Conservation (phyloP, 2,797 vertebrate genomes). For the Pagetopsis macropterus region DNA sequence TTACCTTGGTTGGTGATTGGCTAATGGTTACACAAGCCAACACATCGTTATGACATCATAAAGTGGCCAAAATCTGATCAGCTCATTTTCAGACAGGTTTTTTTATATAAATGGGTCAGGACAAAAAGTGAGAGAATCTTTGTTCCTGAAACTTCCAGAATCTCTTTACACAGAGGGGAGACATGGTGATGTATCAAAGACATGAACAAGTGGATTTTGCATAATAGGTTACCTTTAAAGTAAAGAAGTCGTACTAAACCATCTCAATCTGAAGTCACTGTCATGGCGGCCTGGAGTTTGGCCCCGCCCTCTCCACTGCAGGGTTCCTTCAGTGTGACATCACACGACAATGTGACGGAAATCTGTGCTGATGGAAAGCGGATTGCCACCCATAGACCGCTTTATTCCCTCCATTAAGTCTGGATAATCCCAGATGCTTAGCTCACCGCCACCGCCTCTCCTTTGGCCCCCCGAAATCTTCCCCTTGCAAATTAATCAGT, state of each 20-base stretch:
- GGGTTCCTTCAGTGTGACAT: slow-evolving; percentile 37
- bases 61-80: too few relatives aligned
- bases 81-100: too few relatives aligned
- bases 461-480: slow-evolving; percentile 63
- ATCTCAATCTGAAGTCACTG: neutral
- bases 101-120: too few relatives aligned
- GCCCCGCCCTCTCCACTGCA: neutral
- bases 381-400: slow-evolving; percentile 67
- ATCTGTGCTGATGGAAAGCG: slow-evolving; percentile 65
- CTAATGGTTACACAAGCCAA: too few relatives aligned
- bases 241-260: neutral
- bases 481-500: slow-evolving; percentile 73
- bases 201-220: too few relatives aligned
- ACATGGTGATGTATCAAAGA: too few relatives aligned
- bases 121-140: too few relatives aligned
- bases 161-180: too few relatives aligned
- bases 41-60: too few relatives aligned
- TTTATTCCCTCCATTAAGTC: slow-evolving; percentile 75
- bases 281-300: slow-evolving; percentile 1
- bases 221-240: neutral
- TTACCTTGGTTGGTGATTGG: too few relatives aligned
- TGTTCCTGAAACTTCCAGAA: too few relatives aligned
- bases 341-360: slow-evolving; percentile 65
- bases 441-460: slow-evolving; percentile 66
- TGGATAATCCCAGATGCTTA: slow-evolving; percentile 78